Evolutionary conservation across 2,888 invertebrate species (phyloP).

Genomic region (Orthonevra nobilis): DNA sequence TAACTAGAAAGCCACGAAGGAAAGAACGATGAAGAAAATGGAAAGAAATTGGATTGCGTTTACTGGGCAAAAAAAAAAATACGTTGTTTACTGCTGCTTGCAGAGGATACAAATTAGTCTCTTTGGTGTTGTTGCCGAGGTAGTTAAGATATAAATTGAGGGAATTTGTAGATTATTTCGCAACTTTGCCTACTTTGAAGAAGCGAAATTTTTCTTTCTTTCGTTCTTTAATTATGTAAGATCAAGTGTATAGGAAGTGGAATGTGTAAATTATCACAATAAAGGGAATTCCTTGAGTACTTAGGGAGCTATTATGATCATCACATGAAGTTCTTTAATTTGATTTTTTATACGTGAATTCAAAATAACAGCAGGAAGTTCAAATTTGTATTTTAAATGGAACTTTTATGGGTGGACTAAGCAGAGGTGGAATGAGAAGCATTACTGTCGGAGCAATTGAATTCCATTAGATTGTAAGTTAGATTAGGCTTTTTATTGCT

Average conservation of each 20-base stretch:
- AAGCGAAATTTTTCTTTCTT: neutral
- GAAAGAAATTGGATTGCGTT: conserved; percentile 35
- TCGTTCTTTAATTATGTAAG: neutral
- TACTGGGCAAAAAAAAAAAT: too few relatives aligned
- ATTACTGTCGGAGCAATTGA: too few relatives aligned
- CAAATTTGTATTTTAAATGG: too few relatives aligned
- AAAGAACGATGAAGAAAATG: neutral
- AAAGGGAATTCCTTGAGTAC: neutral
- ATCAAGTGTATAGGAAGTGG: neutral
- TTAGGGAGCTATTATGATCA: neutral
- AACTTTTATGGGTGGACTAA: too few relatives aligned
- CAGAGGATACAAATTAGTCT: conserved; percentile 23
- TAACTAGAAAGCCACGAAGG: neutral
- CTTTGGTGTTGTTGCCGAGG: conserved; percentile 21
- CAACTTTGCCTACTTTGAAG: conserved; percentile 6
- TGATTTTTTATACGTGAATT: too few relatives aligned
- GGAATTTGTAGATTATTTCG: conserved; percentile 17
- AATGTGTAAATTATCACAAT: too few relatives aligned
- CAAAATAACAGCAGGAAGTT: too few relatives aligned
- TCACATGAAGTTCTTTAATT: too few relatives aligned
- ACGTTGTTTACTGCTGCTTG: conserved; percentile 38
- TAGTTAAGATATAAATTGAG: conserved; percentile 19
- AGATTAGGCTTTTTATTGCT: too few relatives aligned
- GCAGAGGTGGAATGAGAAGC: too few relatives aligned
- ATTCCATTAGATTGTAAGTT: too few relatives aligned